Conservation (phyloP, 2,888 invertebrate species). For the Hirtodrosophila duncani region DNA sequence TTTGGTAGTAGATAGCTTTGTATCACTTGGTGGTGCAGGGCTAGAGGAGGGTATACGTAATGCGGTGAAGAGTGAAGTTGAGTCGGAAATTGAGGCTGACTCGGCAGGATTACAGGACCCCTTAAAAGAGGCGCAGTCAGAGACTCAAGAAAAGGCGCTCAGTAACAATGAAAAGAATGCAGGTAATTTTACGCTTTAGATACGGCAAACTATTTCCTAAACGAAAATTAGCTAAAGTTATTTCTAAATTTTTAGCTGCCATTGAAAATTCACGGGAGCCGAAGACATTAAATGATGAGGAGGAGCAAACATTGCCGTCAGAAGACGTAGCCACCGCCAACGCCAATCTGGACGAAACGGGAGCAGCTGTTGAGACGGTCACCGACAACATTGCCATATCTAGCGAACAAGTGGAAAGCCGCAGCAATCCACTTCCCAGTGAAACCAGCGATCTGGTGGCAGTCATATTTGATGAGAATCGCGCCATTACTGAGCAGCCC, state of each 20-base stretch:
- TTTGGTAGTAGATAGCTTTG: constrained; percentile 35
- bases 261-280: constrained; percentile 43
- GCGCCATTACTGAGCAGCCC: constrained; percentile 52
- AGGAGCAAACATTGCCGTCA: not conserved
- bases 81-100: constrained; percentile 47
- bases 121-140: constrained; percentile 16
- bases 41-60: constrained; percentile 69
- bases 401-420: constrained; percentile 11
- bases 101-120: constrained; percentile 21
- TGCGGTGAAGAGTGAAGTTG: constrained; percentile 65
- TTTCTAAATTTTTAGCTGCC: not conserved
- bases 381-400: constrained; percentile 15
- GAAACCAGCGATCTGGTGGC: constrained; percentile 45
- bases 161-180: constrained; percentile 13
- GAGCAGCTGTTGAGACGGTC: not conserved
- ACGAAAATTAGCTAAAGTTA: not conserved
- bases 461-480: constrained; percentile 42
- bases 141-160: constrained; percentile 5
- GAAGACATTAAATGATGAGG: constrained; percentile 34
- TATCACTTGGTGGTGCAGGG: constrained; percentile 42
- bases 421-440: constrained; percentile 29
- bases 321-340: too few relatives aligned
- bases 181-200: constrained; percentile 12
- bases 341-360: not conserved
- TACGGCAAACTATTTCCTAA: not conserved